Evolutionary conservation across 2,113 vertebrate species (phyloP), one percentile per base, ranked within the genome.

Genomic region (Patagioenas fasciata): DNA sequence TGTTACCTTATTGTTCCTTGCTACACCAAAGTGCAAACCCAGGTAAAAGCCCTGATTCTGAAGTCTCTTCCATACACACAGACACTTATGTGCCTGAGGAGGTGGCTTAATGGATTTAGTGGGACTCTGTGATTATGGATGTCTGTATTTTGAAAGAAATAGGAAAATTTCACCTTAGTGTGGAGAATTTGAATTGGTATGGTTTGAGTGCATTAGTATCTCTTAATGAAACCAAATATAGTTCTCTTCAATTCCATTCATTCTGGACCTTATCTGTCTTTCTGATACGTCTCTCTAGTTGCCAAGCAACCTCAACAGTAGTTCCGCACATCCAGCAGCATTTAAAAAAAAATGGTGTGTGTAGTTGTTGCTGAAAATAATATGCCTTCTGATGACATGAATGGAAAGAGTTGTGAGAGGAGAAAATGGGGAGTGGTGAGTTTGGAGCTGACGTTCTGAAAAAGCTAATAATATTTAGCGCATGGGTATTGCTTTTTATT

Each of bases 291-390:
- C 85, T 96, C 88, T 36, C 71, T 48, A 71, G 96, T 96, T 96
- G 94, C 93, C 87, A 94, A 42, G 93, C 96, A 96, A 94, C 96
- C 88, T 92, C 94, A 96, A 57, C 77, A 79, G 93, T 71, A 90
- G 75, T 89, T 96, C 90, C 86, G 95, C 85, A 92, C 90, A 94
- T 94, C 88, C 57, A 94, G 69, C 66, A 96, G 67, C 85, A 88
- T 73, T 91, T 16, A 2, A 31, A 85, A 81, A 71, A 75, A 81
- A 70, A 34, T 58, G n/a, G 34, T 60, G 36, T 44, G 69, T 84
- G 80, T 92, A 90, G 88, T 93, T 87, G 79, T 93, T 93, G 80
- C 88, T 94, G 93, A 94, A 97, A 96, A 95, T 97, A 86, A 94
- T 85, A 84, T 97, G 77, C 85, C 79, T 90, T 93, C 83, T 91